Conservation (phyloP, 2,113 vertebrate species). For the Phyllostomus hastatus region DNA sequence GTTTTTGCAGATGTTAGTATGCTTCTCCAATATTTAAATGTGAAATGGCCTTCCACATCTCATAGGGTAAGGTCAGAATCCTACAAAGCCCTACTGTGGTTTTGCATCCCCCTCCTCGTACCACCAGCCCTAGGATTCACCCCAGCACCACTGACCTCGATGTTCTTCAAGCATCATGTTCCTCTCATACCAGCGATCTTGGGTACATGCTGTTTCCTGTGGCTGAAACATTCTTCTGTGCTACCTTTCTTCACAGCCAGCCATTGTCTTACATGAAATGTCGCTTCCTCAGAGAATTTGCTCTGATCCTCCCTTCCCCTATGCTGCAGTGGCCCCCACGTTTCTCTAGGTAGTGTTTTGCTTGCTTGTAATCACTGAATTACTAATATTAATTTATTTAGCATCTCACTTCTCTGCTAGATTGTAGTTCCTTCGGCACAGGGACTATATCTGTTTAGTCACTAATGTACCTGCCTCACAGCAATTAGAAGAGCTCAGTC, state of each 20-base stretch:
- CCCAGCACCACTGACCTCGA: background rate
- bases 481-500: background rate
- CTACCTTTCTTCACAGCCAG: background rate
- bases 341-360: background rate
- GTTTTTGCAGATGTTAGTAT: background rate
- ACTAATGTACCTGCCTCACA: background rate
- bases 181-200: background rate
- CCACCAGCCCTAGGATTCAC: no score
- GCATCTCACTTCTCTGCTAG: background rate
- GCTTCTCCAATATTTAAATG: background rate
- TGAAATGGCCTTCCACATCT: background rate
- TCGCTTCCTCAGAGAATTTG: background rate
- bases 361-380: background rate
- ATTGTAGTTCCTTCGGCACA: background rate
- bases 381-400: background rate
- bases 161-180: background rate
- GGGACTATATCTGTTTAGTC: background rate
- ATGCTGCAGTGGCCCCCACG: fast-evolving
- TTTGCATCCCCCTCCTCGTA: background rate
- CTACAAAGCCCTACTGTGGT: background rate
- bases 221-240: background rate
- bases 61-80: background rate
- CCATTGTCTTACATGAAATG: background rate
- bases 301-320: background rate
- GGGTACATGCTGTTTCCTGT: background rate